Evolutionary conservation across 1,140 invertebrate species (phyloP).

Genomic region (Ridgeia piscesae): DNA sequence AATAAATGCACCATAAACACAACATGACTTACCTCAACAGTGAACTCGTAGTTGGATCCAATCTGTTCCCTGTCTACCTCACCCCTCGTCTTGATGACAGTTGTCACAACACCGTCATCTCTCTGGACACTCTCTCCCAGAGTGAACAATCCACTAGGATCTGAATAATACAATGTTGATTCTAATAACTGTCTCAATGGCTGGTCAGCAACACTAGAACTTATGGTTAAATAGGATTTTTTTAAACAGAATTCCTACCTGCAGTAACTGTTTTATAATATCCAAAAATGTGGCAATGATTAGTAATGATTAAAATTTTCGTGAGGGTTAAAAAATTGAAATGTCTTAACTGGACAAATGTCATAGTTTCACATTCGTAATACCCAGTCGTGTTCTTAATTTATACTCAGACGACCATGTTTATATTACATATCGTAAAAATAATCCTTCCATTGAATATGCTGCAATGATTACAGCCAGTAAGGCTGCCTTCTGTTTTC

Average conservation of each 20-base stretch:
- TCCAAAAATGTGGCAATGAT: background rate
- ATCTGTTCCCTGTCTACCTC: background rate
- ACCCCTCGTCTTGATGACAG: background rate
- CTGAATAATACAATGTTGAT: background rate
- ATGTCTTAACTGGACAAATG: background rate
- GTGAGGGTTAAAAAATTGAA: background rate
- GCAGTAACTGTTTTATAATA: background rate
- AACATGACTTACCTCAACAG: background rate
- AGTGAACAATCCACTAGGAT: background rate
- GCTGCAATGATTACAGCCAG: too few species aligned
- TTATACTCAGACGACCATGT: too few species aligned
- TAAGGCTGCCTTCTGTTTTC: too few species aligned
- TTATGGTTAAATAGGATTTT: background rate
- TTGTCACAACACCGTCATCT: background rate
- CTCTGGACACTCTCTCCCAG: background rate
- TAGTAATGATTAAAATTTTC: background rate
- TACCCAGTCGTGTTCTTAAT: too few species aligned
- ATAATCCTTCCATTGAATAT: too few species aligned
- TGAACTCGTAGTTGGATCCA: background rate
- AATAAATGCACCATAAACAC: constrained; percentile 9
- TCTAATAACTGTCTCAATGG: background rate
- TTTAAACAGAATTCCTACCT: background rate
- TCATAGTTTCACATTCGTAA: too few species aligned
- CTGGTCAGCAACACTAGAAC: background rate
- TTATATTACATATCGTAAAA: too few species aligned